Evolutionary conservation across 2,113 vertebrate genomes (phyloP), one percentile per base, ranked within the genome.

Genomic region (Phalacrocorax aristotelis): DNA sequence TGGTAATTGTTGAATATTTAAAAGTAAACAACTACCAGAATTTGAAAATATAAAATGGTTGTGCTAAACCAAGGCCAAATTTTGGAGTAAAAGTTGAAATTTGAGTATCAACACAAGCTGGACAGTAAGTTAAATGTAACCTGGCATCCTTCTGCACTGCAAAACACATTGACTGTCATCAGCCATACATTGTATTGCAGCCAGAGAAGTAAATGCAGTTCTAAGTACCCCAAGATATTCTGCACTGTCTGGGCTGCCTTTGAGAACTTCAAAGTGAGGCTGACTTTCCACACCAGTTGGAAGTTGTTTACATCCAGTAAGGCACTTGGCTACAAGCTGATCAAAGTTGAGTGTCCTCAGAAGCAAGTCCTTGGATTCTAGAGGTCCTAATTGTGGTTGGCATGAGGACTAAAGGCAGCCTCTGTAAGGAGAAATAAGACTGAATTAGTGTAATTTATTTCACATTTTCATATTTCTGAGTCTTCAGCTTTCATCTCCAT

Each of bases 371-470:
- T 83, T 55, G 57, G 52, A 72, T 82, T 89, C 61, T 44, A 40
- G 36, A 95, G n/a, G 62, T 87, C 12, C 2, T 79, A 89, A 87
- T 51, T 91, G 65, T 79, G 19, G 16, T 27, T 85, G 66, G 44
- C 85, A 69, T 25, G 66, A 48, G 83, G 80, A 85, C 65, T 94
- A 82, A 84, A 91, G 81, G 16, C 60, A 84, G 48, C 2, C 6
- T 69, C 61, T 84, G 44, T 84, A 91, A 89, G 29, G 44, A 64
- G 94, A 91, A 72, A 65, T 69, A 72, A 58, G 25, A 77, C 49
- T 86, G 68, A 92, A 91, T 94, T 94, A 89, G 49, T 65, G 65
- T 60, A 57, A 96, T 91, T 93, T 87, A 83, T 94, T 95, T 91
- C 57, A 85, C 27, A 79, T 89, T 93, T 95, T 95, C 48, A 25